Evolutionary conservation across 2,888 invertebrate genomes (phyloP), one percentile per base, ranked within the genome.

Genomic region (Tenthredo notha): DNA sequence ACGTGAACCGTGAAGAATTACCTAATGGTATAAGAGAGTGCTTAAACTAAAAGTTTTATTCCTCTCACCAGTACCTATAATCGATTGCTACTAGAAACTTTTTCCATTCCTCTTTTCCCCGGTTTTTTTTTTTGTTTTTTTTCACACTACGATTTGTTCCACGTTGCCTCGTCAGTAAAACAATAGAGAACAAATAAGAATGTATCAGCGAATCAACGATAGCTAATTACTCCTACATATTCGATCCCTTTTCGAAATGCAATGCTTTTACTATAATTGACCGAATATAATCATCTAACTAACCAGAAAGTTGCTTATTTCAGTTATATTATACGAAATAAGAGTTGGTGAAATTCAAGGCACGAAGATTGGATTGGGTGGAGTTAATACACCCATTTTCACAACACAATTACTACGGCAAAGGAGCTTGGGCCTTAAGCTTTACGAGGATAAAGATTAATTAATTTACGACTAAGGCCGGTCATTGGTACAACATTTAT

Each of bases 351-450:
- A 40, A 80, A 37, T 61, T 80, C 80, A 40, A 33, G 58, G 61
- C 61, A 61, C 37, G 40, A 40, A 80, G 50, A 58, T 80, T 61
- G 37, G 54, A 77, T 77, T 40, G 21, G 47, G 29, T 6, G 37
- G 80, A 58, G 61, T 80, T 58, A 61, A 58, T 61, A 21, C 37
- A 37, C 33, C n/a, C 58, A 37, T 80, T 80, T 80, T 40, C 61
- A 80, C 58, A 61, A 80, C 61, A 61, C 61, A 80, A 80, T 58
- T 80, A 80, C 80, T 12, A 50, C 77, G 18, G 25, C 12, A 54
- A 50, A 50, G 25, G 54, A 77, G 50, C 50, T 54, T 15, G 50
- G n/a, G 54, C 29, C 12, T 50, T n/a, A 50, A 54, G 47, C 50
- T 54, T 33, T 18, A 77, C 50, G 25, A 47, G 29, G 54, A 50